Base-by-base conservation (phyloP, 2,888 invertebrate species). In the Lamellibrachia columna region DNA sequence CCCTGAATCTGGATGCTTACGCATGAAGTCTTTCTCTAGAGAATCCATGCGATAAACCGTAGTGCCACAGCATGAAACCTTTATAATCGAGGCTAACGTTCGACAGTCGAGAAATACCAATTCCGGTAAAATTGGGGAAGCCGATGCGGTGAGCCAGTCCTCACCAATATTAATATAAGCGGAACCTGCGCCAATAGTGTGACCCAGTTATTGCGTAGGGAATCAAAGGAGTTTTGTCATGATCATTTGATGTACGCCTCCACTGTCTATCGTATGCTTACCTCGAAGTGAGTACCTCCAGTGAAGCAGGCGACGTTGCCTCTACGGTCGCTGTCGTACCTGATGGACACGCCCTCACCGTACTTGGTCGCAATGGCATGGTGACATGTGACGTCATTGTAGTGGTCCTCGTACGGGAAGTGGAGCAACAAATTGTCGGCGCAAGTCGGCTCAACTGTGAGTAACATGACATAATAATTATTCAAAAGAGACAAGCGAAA, bases 261-360 rank as follows among this genome's bases (percentile, higher is more conserved):
- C 6, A 75, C 75, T 75, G 75, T 75, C 6, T n/a, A 75, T 15
- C 6, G 22, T 22, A 53, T 15, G 28, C 91, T 6, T 52, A 91
- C 91, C 91, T 91, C 91, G 40, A 91, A 91, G 53, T 91, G 91
- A 28, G 91, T 52, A 6, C 11, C 6, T 15, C 91, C 91, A 22
- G 91, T 91, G 91, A 91, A 91, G n/a, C 91, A 91, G 53, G 91
- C 91, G 11, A 91, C 91, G 28, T 91, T 91, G 1, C 91, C 91
- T 28, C 28, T 6, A 91, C 75, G 75, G 75, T 15, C 15, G 6
- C 22, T 75, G 75, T 75, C 75, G 75, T 0, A n/a, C 75, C 11
- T 75, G 22, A 75, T 75, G 22, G 75, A 75, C 75, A 75, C 75
- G 6, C 75, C 75, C 6, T 22, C 75, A n/a, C 75, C 75, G 75